Evolutionary conservation across 2,888 invertebrate genomes (phyloP).

Genomic region (Lissocephala sabroskyi): DNA sequence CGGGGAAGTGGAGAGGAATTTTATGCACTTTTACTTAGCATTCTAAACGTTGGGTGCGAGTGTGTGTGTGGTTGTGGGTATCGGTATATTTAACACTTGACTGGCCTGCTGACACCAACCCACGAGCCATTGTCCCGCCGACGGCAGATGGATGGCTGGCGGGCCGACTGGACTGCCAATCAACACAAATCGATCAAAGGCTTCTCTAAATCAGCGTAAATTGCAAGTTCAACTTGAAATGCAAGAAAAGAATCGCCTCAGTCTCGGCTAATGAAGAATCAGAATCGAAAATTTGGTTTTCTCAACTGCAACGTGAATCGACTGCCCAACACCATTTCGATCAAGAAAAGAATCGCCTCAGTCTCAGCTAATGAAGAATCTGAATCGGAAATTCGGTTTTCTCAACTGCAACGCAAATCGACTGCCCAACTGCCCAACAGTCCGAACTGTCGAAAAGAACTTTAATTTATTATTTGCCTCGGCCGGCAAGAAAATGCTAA

Average conservation of each 20-base stretch:
- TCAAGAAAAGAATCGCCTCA: too few species aligned
- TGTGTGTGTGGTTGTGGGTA: constrained; percentile 5
- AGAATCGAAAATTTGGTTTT: too few species aligned
- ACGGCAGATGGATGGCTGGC: background rate
- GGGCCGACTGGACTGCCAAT: constrained; percentile 21
- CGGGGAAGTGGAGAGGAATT: too few species aligned
- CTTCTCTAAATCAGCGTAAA: background rate
- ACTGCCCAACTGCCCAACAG: constrained; percentile 16
- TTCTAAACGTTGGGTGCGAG: constrained; percentile 32
- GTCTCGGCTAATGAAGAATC: too few species aligned
- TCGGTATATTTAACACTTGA: constrained; percentile 61
- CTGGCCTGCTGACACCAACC: constrained; percentile 55
- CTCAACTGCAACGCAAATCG: constrained; percentile 40
- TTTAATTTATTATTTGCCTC: constrained; percentile 51
- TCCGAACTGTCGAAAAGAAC: constrained; percentile 10
- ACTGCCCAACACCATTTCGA: too few species aligned
- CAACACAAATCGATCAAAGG: constrained; percentile 58
- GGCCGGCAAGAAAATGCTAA: constrained; percentile 43
- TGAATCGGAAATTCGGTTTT: too few species aligned
- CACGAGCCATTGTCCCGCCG: constrained; percentile 39
- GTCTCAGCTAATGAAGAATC: too few species aligned
- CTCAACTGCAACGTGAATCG: too few species aligned
- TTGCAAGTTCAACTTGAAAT: background rate
- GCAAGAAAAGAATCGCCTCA: too few species aligned
- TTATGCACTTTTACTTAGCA: constrained; percentile 62